Evolutionary conservation across 2,888 invertebrate genomes (phyloP).

Genomic region (Onchidella celtica): DNA sequence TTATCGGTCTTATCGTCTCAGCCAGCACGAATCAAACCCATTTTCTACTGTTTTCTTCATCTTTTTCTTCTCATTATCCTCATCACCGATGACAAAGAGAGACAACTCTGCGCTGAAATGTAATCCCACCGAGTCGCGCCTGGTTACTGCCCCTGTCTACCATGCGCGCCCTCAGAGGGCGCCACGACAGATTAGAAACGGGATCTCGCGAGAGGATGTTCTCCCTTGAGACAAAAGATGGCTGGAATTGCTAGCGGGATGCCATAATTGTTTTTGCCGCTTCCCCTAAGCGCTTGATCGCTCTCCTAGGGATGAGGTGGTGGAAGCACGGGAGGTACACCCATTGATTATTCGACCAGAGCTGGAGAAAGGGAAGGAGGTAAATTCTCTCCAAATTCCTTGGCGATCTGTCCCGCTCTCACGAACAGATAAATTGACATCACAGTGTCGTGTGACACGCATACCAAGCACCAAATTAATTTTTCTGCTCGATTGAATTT

Average conservation of each 20-base stretch:
- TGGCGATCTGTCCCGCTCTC: not conserved
- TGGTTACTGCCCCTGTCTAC: not conserved
- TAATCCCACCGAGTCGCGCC: constrained; percentile 1
- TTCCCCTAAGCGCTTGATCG: constrained; percentile 6
- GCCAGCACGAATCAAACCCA: no score
- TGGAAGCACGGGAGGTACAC: not conserved
- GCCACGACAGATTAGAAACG: constrained; percentile 29
- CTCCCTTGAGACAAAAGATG: constrained; percentile 36
- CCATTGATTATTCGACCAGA: constrained; percentile 28
- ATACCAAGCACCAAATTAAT: not conserved
- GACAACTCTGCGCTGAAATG: not conserved
- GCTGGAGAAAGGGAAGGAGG: not conserved
- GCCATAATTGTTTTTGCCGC: constrained; percentile 51
- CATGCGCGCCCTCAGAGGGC: constrained; percentile 8
- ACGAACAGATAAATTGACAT: not conserved
- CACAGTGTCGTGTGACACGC: not conserved
- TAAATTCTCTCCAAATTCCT: constrained; percentile 12
- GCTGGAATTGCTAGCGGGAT: constrained; percentile 33
- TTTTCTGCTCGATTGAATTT: constrained; percentile 16
- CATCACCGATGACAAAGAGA: not conserved
- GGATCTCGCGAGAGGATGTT: constrained; percentile 3
- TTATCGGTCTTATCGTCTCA: no score
- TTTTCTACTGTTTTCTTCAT: no score
- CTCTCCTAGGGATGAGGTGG: not conserved
- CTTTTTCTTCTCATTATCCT: not conserved